Percentiles rank a stretch among this genome's conserved stretches.
Evolutionary conservation across 2,797 vertebrate genomes (phyloP).

Genomic region (Siniperca scherzeri): DNA sequence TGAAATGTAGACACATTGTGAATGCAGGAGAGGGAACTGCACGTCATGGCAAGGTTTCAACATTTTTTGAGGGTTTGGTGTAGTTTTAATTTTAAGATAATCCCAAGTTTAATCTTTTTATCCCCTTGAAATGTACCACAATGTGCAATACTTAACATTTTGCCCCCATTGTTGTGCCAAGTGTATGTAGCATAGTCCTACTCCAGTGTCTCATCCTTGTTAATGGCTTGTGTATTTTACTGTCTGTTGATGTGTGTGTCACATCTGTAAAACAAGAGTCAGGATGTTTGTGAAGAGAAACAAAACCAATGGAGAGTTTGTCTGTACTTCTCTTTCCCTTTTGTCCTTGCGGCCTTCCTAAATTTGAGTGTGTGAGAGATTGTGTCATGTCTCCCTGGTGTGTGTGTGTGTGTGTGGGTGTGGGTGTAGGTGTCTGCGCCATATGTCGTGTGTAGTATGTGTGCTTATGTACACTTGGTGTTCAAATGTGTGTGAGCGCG

Average conservation of each 20-base stretch:
- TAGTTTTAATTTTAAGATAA: constrained; percentile 52
- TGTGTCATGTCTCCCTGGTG: constrained; percentile 14
- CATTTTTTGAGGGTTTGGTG: constrained; percentile 21
- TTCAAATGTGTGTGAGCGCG: constrained; percentile 38
- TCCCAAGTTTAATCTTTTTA: constrained; percentile 40
- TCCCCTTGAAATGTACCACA: constrained; percentile 59
- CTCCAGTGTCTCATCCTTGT: constrained; percentile 59
- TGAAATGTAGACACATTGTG: constrained; percentile 32
- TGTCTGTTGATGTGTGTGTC: constrained; percentile 56
- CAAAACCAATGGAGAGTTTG: constrained; percentile 41
- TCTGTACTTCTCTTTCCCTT: constrained; percentile 33
- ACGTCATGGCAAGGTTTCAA: constrained; percentile 17
- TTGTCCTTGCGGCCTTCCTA: constrained; percentile 70
- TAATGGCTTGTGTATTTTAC: constrained; percentile 55
- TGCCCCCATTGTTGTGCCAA: constrained; percentile 87
- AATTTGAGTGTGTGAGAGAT: constrained; percentile 39
- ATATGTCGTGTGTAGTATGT: constrained; percentile 40
- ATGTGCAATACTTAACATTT: constrained; percentile 81
- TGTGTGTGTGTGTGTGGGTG: constrained; percentile 26
- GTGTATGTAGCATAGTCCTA: constrained; percentile 79
- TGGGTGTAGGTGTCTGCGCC: constrained; percentile 38
- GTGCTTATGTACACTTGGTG: constrained; percentile 36
- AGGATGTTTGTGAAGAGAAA: constrained; percentile 60
- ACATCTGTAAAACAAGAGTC: constrained; percentile 43
- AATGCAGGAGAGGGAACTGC: constrained; percentile 35